Evolutionary conservation across 2,888 invertebrate genomes (phyloP).

Genomic region (Chymomyza amoena): DNA sequence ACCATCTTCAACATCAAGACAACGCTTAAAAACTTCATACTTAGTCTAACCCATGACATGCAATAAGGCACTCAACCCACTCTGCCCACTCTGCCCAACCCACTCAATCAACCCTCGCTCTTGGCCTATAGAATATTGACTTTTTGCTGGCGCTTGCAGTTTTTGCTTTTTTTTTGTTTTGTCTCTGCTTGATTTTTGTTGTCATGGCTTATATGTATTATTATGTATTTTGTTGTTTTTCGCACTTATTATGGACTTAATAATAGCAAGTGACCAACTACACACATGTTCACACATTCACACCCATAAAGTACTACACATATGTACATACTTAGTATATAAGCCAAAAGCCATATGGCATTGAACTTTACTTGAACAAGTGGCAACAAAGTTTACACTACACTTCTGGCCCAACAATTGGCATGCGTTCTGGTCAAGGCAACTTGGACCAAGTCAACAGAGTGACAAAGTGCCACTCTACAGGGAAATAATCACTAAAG

Average conservation of each 20-base stretch:
- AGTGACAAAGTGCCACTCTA: conserved; percentile 63
- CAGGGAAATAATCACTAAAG: conserved; percentile 6
- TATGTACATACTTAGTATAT: background rate
- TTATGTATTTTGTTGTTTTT: conserved; percentile 36
- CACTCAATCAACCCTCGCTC: background rate
- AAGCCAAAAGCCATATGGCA: conserved; percentile 38
- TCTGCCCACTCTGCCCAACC: too few relatives aligned
- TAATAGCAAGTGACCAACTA: conserved; percentile 22
- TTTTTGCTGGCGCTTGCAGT: conserved; percentile 15
- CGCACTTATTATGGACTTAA: conserved; percentile 30
- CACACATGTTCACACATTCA: conserved; percentile 8
- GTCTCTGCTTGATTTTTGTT: background rate
- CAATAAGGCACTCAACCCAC: too few relatives aligned
- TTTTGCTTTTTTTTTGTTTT: too few relatives aligned
- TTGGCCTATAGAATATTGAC: background rate
- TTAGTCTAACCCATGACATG: too few relatives aligned
- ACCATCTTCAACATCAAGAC: too few relatives aligned
- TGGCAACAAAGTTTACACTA: background rate
- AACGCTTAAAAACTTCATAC: too few relatives aligned
- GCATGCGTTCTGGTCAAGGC: conserved; percentile 58
- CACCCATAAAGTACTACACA: background rate
- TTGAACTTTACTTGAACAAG: conserved; percentile 50
- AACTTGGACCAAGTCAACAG: conserved; percentile 29
- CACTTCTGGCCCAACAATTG: background rate
- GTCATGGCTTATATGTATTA: conserved; percentile 31